phyloP scores from a whole-genome alignment of 2,888 invertebrate genomes.

The Corbicula japonica region DNA sequence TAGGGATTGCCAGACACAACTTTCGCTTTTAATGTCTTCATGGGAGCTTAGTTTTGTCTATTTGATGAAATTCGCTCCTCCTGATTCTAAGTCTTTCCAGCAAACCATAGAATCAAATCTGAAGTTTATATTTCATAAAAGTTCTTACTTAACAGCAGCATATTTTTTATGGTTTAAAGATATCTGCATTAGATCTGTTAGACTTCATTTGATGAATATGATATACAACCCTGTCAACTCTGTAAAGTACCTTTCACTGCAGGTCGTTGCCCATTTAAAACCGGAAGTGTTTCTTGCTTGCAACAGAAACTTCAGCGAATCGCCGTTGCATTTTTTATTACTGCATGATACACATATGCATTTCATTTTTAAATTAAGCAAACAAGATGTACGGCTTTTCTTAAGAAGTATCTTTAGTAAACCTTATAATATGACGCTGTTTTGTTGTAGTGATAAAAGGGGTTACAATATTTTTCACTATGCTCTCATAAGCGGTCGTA shows the following conservation, averaged over 20 bases:
- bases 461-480: constrained; percentile 24
- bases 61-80: not conserved
- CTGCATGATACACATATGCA: not conserved
- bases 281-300: not conserved
- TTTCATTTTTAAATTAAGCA: not conserved
- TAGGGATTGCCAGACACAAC: not conserved
- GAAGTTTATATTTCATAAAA: not conserved
- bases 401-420: not conserved
- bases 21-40: constrained; percentile 2
- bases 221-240: not conserved
- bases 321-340: constrained; percentile 15
- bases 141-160: constrained; percentile 3
- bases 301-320: not conserved
- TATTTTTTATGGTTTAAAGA: not conserved
- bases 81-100: not conserved
- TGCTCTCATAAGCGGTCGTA: constrained; percentile 18
- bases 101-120: constrained; percentile 13
- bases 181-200: not conserved
- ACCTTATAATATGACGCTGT: not conserved
- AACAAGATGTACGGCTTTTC: not conserved
- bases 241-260: not conserved
- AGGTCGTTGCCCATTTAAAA: not conserved
- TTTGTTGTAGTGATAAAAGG: constrained; percentile 5
- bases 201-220: not conserved
- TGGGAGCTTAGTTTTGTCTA: constrained; percentile 8